Base-by-base conservation (phyloP, 2,888 invertebrate genomes). In the Podotricha telesiphe region DNA sequence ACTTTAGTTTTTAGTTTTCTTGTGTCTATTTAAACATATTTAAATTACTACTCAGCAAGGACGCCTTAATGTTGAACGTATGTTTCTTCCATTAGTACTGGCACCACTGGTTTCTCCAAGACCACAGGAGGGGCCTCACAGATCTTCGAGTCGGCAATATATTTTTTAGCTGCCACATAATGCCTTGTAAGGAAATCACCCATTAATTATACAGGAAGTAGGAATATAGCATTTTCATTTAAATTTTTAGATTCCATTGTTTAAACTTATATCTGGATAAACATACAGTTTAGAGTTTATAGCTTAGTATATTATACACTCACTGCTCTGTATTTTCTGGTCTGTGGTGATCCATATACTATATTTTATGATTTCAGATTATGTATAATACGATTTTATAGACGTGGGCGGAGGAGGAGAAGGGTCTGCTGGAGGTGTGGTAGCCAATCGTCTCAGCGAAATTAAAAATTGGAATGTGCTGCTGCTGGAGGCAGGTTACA, bases 371-470 rank as follows among this genome's bases (percentile, higher is more conserved):
- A 53, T 53, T 77, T n/a, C 72, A 83, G 84, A 79, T 72, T 48
- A 28, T 19, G 74, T 77, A 56, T 56, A n/a, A 10, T 83, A 78
- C 62, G 75, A 84, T 72, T 81, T 84, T 56, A 83, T 84, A 47
- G 76, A 84, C 28, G 77, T 82, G 0, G 84, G 84, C 10, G 83
- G 78, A 6, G 85, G 84, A 0, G 84, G 84, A 10, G 83, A 78
- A 6, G 85, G 84, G 0, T 73, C 80, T 1, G 79, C 85, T 11
- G 84, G 84, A 10, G 76, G 82, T 56, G 80, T 84, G 1, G 50
- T 84, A 17, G 83, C 85, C 2, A 82, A 79, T 65, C 74, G 84
- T 64, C 71, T 84, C 0, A 82, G 79, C 55, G 82, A 81, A 73
- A 70, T 77, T 19, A 19, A 72, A 5, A 48, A 75, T 3, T 83